These are phyloP conservation scores for Portunus trituberculatus DNA, from an alignment of 1,140 invertebrate species.

Conservation along the genomic window DNA sequence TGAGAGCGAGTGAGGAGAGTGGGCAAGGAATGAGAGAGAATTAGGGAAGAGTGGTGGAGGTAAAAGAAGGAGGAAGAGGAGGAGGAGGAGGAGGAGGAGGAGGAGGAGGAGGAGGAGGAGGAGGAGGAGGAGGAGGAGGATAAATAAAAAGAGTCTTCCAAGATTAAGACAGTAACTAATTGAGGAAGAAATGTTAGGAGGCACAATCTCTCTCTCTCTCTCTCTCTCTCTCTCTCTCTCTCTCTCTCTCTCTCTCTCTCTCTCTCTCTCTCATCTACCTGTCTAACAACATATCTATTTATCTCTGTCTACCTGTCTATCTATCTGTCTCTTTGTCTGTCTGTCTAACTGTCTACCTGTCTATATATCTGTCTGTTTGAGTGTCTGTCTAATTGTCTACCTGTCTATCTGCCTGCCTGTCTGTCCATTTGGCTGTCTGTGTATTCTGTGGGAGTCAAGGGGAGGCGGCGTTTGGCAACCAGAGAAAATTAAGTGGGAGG, in stretches of 20 bases:
- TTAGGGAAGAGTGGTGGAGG: not conserved
- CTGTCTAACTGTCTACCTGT: not conserved
- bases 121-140: no score
- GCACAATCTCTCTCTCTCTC: constrained; percentile 18
- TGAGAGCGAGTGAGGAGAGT: not conserved
- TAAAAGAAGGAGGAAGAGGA: no score
- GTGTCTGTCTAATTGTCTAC: not conserved
- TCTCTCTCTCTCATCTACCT: not conserved
- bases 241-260: constrained; percentile 43
- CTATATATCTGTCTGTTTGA: not conserved
- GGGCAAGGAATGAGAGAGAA: not conserved
- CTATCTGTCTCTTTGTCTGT: not conserved
- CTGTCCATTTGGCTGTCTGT: constrained; percentile 1
- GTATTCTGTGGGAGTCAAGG: no score
- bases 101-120: no score
- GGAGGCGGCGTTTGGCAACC: no score
- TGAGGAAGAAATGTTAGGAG: no score
- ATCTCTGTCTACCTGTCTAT: not conserved
- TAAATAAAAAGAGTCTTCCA: no score
- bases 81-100: no score
- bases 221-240: not conserved
- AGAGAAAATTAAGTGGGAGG: no score
- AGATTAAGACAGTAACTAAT: no score
- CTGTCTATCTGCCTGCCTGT: not conserved
- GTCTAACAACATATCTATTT: not conserved